Evolutionary conservation across 2,113 vertebrate species (phyloP), one percentile per base, ranked within the genome.

Genomic region (Carassius gibelio): DNA sequence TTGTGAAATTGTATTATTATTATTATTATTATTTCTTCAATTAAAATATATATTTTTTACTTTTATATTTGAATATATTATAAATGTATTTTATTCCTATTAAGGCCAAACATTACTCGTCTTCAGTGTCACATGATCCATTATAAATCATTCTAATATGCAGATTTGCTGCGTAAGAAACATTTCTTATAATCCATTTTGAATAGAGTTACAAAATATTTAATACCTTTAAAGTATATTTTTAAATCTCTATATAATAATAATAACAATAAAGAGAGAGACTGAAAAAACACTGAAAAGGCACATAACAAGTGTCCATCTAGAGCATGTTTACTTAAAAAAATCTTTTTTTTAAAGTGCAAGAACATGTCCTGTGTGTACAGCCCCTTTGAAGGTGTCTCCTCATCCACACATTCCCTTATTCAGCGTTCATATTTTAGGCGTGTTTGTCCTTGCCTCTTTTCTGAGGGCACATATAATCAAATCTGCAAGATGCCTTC

Each of bases 401-500:
- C 42, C 14, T 50, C 62, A 68, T 52, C 62, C 10, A 2, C 66
- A 14, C 50, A 15, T n/a, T 50, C 66, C 5, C 81, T 57, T 30
- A 36, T 71, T 50, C 79, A 68, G 26, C 6, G 8, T 36, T 71
- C 19, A 57, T 72, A 82, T 72, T 72, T 81, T 71, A 72, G 48
- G 30, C 7, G 66, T 26, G 81, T 82, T 82, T 82, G 81, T 82
- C 81, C 81, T 82, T 82, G 66, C 30, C 13, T 71, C 19, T 71
- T 72, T 82, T 38, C 66, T 38, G 66, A 82, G 81, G 81, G 48
- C 66, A 82, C 26, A 42, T 13, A 14, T 82, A 82, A 82, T 82
- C 81, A 82, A 72, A 72, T 71, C 81, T 71, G 48, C 45, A 82
- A 82, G 64, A 69, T 71, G 66, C 26, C 81, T 82, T 66, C 30